Evolutionary conservation across 2,113 vertebrate genomes (phyloP).

Genomic region (Ameiurus melas): DNA sequence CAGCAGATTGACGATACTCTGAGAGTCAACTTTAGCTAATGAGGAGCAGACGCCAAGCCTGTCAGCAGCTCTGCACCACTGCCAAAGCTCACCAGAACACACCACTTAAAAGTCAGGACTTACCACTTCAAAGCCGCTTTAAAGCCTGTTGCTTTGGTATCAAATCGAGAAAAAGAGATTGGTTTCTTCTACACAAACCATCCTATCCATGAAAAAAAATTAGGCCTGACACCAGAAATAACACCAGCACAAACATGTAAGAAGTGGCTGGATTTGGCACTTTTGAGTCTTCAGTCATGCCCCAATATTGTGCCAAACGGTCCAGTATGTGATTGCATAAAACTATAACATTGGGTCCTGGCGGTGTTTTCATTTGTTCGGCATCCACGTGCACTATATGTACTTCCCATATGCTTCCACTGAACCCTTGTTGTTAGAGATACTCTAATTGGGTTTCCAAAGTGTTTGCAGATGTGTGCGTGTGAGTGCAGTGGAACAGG

Average conservation of each 20-base stretch:
- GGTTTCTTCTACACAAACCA: neutral
- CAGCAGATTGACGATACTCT: slow-evolving; percentile 22
- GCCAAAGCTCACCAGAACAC: slow-evolving; percentile 45
- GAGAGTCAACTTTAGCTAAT: slow-evolving; percentile 30
- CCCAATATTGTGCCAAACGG: neutral
- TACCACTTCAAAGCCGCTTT: slow-evolving; percentile 33
- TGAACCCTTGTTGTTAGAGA: slow-evolving; percentile 55
- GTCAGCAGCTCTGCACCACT: slow-evolving; percentile 41
- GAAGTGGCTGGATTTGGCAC: neutral
- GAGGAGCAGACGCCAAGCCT: slow-evolving; percentile 40
- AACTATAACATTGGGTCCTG: slow-evolving; percentile 5
- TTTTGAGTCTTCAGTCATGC: neutral
- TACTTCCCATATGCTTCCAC: slow-evolving; percentile 36
- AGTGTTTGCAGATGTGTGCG: slow-evolving; percentile 57
- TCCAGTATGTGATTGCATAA: slow-evolving; percentile 9
- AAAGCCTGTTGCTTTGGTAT: slow-evolving; percentile 33
- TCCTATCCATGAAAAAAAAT: neutral
- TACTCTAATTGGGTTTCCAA: slow-evolving; percentile 57
- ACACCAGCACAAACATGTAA: neutral
- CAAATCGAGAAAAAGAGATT: neutral
- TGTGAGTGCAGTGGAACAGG: slow-evolving; percentile 28
- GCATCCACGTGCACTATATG: slow-evolving; percentile 31
- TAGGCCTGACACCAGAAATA: neutral
- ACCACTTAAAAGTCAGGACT: slow-evolving; percentile 32
- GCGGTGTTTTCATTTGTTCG: slow-evolving; percentile 41